Percentiles rank a stretch among this genome's conserved stretches.
phyloP scores from a whole-genome alignment of 2,888 invertebrate species.

The Eubasilissa splendida region DNA sequence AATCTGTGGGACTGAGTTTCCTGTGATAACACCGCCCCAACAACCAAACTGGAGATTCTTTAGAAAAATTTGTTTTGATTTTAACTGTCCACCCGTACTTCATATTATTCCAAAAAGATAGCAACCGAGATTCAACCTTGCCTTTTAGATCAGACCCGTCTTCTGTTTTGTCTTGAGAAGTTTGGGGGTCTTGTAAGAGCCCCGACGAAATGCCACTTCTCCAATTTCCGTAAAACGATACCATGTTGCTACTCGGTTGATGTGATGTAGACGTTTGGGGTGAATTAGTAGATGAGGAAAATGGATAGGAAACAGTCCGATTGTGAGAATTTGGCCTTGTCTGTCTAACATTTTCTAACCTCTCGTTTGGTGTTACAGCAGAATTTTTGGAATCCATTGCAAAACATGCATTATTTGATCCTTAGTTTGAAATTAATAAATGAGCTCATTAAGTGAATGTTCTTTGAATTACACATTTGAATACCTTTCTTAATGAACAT shows the following conservation, averaged over 20 bases:
- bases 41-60: slow-evolving; percentile 91
- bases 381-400: slow-evolving; percentile 47
- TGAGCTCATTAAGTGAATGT: not conserved
- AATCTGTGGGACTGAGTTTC: slow-evolving; percentile 76
- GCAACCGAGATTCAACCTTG: slow-evolving; percentile 85
- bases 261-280: slow-evolving; percentile 28
- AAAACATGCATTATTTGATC: not conserved
- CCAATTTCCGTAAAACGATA: slow-evolving; percentile 48
- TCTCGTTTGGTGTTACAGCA: slow-evolving; percentile 42
- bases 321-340: slow-evolving; percentile 45
- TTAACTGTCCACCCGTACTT: slow-evolving; percentile 91
- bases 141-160: slow-evolving; percentile 76
- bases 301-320: slow-evolving; percentile 48
- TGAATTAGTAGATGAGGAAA: slow-evolving; percentile 28
- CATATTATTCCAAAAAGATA: slow-evolving; percentile 94
- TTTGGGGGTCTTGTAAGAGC: slow-evolving; percentile 32
- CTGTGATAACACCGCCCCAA: slow-evolving; percentile 88
- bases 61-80: slow-evolving; percentile 82
- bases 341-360: slow-evolving; percentile 48
- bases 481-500: no score
- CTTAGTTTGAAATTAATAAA: slow-evolving; percentile 7
- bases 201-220: slow-evolving; percentile 41
- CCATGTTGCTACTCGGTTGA: slow-evolving; percentile 33
- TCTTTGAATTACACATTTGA: slow-evolving; percentile 12
- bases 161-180: slow-evolving; percentile 53